Evolutionary conservation across 1,140 invertebrate genomes (phyloP), one percentile per base, ranked within the genome.

Genomic region (Cyrtorhinus lividipennis): DNA sequence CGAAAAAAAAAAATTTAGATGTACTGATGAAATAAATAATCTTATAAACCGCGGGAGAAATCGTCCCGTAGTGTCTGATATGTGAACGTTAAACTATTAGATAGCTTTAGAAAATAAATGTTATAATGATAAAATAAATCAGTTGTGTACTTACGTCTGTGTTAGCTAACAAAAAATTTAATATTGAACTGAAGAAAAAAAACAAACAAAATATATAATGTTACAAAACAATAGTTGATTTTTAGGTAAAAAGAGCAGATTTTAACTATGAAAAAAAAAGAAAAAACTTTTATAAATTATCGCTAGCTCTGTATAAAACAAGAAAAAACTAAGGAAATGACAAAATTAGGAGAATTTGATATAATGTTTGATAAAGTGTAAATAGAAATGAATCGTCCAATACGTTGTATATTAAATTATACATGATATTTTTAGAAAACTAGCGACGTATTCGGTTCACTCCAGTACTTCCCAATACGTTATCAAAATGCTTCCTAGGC

Each of bases 111-210:
- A 53, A 13, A 20, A 13, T 10, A 10, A 53, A 53, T 53, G 48
- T 53, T 20, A 53, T 53, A 5, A 53, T 13, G n/a, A n/a, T n/a
- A n/a, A n/a, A n/a, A n/a, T n/a, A n/a, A n/a, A n/a, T n/a, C 10
- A 53, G 48, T 53, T 53, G 20, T 53, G 48, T 53, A 53, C 48
- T 53, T 53, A 53, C 20, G 48, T 53, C 48, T 53, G 48, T 53
- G 48, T 53, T 53, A 53, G 48, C 20, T 53, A 53, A 53, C 48
- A 53, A 53, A 53, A 13, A 53, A 20, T 53, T 53, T 53, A 53
- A 53, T 53, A 53, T 53, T 53, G 48, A 53, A 53, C 48, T 53
- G 48, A 53, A 53, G 20, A 53, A 10, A 53, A 53, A 53, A 20
- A 53, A 53, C 18, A 15, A 38, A 38, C 5, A 22, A 8, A 53